Evolutionary conservation across 64 coral and sea anemone genomes (phyloP), one percentile per base, ranked within the genome.

Genomic region (Montipora cactus): DNA sequence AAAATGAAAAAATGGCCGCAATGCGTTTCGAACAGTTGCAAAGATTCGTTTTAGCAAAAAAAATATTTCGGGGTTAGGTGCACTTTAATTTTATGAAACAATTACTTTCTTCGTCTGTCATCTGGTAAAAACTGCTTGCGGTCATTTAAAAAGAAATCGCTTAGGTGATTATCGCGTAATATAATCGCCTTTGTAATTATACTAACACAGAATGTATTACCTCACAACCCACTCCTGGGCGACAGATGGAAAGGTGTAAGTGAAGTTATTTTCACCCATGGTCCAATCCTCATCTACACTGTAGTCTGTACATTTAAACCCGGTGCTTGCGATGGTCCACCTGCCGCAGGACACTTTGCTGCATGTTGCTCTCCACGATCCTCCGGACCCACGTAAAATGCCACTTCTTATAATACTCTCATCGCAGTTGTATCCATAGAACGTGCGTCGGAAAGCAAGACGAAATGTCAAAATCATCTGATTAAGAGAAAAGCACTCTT

Each of bases 221-320:
- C 83, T 90, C 47, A 81, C 7, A 84, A 78, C 19, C 22, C 13
- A 81, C 72, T 66, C 81, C 18, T 11, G 0, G 44, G 75, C 53
- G 47, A 9, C 23, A 19, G 37, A 77, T 15, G 93, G 46, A 72
- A 94, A 90, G 20, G 79, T 90, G 25, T 83, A 76, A 7, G 44
- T 90, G 46, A 94, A 94, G 55, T 61, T 94, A 12, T 94, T 94
- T 75, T 94, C 87, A 8, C 92, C 92, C 87, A 84, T 88, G 10
- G 93, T 90, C 93, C 93, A 94, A 18, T 94, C 93, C 68, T 94
- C 93, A 21, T 50, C 82, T 7, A 1, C 67, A 68, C 93, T 94
- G 72, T 53, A 94, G 67, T 94, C 93, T 55, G 93, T 94, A 67
- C 93, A 94, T 19, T 11, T 55, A 47, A 90, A 78, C 1, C 93